Base-by-base conservation (phyloP, 2,113 vertebrate species). In the Dicrurus megarhynchus region DNA sequence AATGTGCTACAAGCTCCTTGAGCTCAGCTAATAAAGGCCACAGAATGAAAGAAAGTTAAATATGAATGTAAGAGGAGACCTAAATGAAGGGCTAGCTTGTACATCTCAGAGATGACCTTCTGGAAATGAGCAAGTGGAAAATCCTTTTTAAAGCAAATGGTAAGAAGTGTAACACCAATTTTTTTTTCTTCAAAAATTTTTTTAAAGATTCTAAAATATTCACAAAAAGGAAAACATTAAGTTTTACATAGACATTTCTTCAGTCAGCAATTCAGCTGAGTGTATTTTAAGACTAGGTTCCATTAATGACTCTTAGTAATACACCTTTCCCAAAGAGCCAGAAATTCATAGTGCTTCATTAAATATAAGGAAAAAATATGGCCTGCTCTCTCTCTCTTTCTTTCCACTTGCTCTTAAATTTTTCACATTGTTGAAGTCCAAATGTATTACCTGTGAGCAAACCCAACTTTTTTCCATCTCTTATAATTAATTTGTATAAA, bases 21-120 rank as follows among this genome's bases (percentile, higher is more conserved):
- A 98, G 97, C 97, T 97, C 92, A 93, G 97, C 98, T 99, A 98
- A 99, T 99, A 99, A 99, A 99, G 98, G 98, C 98, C 97, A 98
- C 69, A 60, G 97, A 97, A 98, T 97, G 97, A 98, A 98, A 98
- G 96, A 70, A 96, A 97, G 98, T 98, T 98, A 98, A 99, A 98
- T 98, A 98, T 98, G 98, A 98, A 98, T 98, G 98, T 98, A 98
- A 98, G 98, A 98, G 96, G 92, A 97, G 97, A 96, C 97, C 97
- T 97, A 98, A 98, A 97, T 98, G 98, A 98, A 97, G 97, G 97
- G 95, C 83, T 90, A 83, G 95, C 97, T 93, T 95, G 97, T 97
- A 96, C 95, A 85, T 96, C 97, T 97, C 97, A 93, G 83, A 96
- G 91, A 96, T 98, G 97, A 97, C 97, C 98, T 98, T 98, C 98